A percentile compares a stretch with the other conserved stretches of the same genome.
Conservation (phyloP, 2,797 vertebrate genomes). For the Eremophila alpestris region DNA sequence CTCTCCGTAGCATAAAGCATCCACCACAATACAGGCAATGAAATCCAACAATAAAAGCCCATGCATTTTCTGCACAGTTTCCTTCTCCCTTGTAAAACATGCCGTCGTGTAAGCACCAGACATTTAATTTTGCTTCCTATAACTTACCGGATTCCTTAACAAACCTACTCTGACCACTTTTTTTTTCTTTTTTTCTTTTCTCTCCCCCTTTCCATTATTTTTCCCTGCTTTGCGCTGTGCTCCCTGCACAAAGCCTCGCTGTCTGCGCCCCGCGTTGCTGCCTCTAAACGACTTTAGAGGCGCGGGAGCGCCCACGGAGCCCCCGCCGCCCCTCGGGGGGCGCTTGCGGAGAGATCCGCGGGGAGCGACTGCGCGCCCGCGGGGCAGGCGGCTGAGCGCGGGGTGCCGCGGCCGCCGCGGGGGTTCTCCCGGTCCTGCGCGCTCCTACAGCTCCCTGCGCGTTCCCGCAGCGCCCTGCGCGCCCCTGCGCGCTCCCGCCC, state of each 20-base stretch:
- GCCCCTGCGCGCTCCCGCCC: neutral
- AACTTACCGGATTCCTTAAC: constrained; percentile 61
- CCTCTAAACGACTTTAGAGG: neutral
- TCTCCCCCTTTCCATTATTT: neutral
- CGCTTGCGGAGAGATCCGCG: neutral
- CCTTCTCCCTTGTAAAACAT: constrained; percentile 64
- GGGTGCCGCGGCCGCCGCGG: no score
- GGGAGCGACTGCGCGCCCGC: neutral
- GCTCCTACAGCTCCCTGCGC: neutral
- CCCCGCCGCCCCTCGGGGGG: neutral
- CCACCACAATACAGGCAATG: constrained; percentile 50
- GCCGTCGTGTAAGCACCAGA: constrained; percentile 55
- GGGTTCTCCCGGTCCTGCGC: neutral
- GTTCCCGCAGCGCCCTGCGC: neutral
- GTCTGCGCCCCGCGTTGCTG: neutral
- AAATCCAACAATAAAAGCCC: constrained; percentile 59
- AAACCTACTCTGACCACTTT: neutral
- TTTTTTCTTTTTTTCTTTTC: neutral
- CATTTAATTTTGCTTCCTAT: constrained; percentile 56
- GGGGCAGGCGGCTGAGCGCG: neutral
- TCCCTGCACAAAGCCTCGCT: neutral
- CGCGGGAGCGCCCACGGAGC: neutral
- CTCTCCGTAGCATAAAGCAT: constrained; percentile 49
- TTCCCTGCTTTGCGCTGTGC: neutral
- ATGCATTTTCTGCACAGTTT: constrained; percentile 54